A percentile compares a stretch with the other conserved stretches of the same genome.
phyloP scores from a whole-genome alignment of 2,113 vertebrate species.

The Cyprinodon brontotheroides region DNA sequence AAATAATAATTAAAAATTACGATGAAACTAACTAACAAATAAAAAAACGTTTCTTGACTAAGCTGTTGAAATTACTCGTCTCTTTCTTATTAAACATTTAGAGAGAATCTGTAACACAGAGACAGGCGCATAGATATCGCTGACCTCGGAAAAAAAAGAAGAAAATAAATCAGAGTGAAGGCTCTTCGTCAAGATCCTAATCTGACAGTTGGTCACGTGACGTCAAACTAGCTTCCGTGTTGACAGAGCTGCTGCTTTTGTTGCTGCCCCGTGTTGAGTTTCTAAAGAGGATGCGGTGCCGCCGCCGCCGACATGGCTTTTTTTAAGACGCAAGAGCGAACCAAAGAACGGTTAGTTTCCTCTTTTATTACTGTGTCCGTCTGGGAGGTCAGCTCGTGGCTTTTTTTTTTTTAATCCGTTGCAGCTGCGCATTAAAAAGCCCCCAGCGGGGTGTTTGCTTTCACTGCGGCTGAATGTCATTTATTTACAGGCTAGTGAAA shows the following conservation, averaged over 20 bases:
- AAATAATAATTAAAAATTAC: too few relatives aligned
- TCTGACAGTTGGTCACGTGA: constrained; percentile 58
- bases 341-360: constrained; percentile 73
- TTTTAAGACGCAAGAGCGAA: constrained; percentile 63
- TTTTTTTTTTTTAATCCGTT: too few relatives aligned
- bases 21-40: too few relatives aligned
- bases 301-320: constrained; percentile 72
- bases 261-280: constrained; percentile 2
- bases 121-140: too few relatives aligned
- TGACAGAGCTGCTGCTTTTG: constrained; percentile 32
- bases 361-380: background rate
- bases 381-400: rapidly evolving
- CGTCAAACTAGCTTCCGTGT: constrained; percentile 61
- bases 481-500: constrained; percentile 19
- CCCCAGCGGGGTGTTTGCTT: background rate
- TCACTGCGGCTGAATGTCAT: background rate
- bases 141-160: background rate
- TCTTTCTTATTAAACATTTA: too few relatives aligned
- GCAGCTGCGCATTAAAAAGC: too few relatives aligned
- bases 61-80: background rate
- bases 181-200: rapidly evolving
- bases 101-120: background rate
- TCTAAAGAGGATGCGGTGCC: constrained; percentile 33
- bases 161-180: constrained; percentile 24
- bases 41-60: background rate